Percentiles rank a stretch among this genome's conserved stretches.
These are phyloP conservation scores for Andrena haemorrhoa DNA, from an alignment of 2,888 invertebrate species.

Conservation along the genomic window DNA sequence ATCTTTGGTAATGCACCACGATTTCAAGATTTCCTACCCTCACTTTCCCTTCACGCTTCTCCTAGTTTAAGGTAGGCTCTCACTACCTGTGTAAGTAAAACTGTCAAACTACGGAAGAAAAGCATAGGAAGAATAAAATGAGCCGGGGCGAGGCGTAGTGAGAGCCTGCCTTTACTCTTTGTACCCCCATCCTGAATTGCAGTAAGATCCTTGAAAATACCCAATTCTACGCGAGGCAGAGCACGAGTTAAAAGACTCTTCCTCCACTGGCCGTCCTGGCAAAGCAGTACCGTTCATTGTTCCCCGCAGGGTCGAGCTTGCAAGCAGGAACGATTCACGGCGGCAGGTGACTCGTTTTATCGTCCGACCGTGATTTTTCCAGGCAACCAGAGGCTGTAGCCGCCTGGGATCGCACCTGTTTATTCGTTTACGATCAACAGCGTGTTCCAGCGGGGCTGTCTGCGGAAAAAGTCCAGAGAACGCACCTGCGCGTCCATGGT, in stretches of 20 bases:
- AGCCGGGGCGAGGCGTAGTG: no score
- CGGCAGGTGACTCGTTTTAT: constrained; percentile 41
- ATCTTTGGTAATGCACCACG: no score
- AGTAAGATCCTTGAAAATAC: neutral
- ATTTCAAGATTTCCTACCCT: no score
- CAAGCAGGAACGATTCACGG: constrained; percentile 10
- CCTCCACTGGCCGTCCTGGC: constrained; percentile 16
- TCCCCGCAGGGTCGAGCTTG: constrained; percentile 1
- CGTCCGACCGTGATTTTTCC: constrained; percentile 35
- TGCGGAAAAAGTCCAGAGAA: constrained; percentile 36
- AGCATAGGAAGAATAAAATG: no score
- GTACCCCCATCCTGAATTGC: neutral
- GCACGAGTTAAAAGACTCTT: constrained; percentile 21
- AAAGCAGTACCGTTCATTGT: neutral
- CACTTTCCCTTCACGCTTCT: no score
- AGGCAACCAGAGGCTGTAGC: constrained; percentile 1
- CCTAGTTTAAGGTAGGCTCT: no score
- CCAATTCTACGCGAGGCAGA: neutral
- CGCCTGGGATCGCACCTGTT: constrained; percentile 62
- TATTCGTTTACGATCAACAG: constrained; percentile 56
- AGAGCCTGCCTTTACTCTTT: no score
- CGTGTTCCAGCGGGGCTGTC: constrained; percentile 39
- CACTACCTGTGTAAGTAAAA: no score
- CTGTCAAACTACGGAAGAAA: no score
- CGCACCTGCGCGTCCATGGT: constrained; percentile 65